Conservation (phyloP, 2,113 vertebrate species). For the Rhabdomys dilectus region DNA sequence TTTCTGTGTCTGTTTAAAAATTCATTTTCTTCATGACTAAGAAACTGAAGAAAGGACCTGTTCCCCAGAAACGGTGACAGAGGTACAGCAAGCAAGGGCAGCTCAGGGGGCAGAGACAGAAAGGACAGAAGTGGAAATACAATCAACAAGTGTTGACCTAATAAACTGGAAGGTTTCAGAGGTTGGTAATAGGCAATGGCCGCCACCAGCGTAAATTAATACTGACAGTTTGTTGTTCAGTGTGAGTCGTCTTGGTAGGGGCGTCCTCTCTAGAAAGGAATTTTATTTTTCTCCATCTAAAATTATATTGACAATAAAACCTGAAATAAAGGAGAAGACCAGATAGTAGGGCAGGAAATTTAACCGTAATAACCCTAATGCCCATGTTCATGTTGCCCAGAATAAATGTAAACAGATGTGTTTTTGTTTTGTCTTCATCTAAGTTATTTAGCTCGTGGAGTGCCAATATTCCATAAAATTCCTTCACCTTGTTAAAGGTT, state of each 20-base stretch:
- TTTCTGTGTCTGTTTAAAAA: neutral
- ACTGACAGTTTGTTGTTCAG: neutral
- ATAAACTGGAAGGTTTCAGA: neutral
- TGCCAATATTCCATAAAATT: neutral
- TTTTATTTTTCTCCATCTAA: neutral
- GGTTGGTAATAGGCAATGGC: neutral
- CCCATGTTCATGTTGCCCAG: too few species aligned
- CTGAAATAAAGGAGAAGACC: conserved; percentile 18
- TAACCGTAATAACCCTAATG: neutral
- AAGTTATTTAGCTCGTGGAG: neutral
- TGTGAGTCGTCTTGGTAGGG: neutral
- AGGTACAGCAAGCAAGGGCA: neutral
- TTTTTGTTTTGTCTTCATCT: too few species aligned
- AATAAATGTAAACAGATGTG: neutral
- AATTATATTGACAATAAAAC: conserved; percentile 43
- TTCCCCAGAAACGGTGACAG: neutral
- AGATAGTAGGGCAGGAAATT: neutral
- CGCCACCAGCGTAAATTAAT: neutral
- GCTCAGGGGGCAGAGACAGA: neutral
- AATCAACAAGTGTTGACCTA: neutral
- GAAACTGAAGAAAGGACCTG: neutral
- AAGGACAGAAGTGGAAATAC: neutral
- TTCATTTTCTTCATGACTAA: neutral
- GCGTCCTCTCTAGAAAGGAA: neutral
- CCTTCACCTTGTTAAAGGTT: neutral